A percentile compares a stretch with the other conserved stretches of the same genome.
These are phyloP conservation scores for Calephelis perditalis DNA, from an alignment of 2,888 invertebrate genomes.

Conservation along the genomic window DNA sequence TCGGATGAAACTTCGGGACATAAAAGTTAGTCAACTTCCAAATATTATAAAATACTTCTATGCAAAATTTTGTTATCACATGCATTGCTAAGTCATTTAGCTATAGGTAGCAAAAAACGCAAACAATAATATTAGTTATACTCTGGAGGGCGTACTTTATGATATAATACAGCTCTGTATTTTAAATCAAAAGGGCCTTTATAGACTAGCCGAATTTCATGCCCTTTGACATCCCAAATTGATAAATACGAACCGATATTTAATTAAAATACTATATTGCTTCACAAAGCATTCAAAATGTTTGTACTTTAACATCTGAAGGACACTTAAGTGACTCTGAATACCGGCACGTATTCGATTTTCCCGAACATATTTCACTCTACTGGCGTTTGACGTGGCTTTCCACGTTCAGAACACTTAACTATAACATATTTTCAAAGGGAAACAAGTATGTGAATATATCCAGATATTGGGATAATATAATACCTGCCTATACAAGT, in stretches of 20 bases:
- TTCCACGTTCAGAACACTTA: slow-evolving; percentile 43
- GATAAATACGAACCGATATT: not conserved
- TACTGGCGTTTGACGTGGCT: slow-evolving; percentile 49
- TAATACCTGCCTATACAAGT: not conserved
- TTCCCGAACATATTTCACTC: slow-evolving; percentile 64
- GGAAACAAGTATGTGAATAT: slow-evolving; percentile 35
- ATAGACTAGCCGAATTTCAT: not conserved
- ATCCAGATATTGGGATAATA: slow-evolving; percentile 32
- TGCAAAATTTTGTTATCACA: too few species aligned
- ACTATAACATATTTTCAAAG: slow-evolving; percentile 41
- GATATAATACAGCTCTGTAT: too few species aligned
- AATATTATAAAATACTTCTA: too few species aligned
- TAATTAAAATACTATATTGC: slow-evolving; percentile 23
- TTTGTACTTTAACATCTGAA: slow-evolving; percentile 33
- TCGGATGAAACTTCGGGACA: too few species aligned
- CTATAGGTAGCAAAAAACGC: too few species aligned
- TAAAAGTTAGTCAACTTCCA: too few species aligned
- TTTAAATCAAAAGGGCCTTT: too few species aligned
- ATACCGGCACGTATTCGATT: slow-evolving; percentile 70
- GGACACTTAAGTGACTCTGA: slow-evolving; percentile 44
- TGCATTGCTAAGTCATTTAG: too few species aligned
- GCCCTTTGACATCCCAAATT: not conserved
- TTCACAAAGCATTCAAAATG: slow-evolving; percentile 22
- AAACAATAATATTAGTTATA: too few species aligned
- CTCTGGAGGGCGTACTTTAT: too few species aligned